These are phyloP conservation scores for Emys orbicularis DNA, from an alignment of 2,797 vertebrate genomes.

Conservation along the genomic window DNA sequence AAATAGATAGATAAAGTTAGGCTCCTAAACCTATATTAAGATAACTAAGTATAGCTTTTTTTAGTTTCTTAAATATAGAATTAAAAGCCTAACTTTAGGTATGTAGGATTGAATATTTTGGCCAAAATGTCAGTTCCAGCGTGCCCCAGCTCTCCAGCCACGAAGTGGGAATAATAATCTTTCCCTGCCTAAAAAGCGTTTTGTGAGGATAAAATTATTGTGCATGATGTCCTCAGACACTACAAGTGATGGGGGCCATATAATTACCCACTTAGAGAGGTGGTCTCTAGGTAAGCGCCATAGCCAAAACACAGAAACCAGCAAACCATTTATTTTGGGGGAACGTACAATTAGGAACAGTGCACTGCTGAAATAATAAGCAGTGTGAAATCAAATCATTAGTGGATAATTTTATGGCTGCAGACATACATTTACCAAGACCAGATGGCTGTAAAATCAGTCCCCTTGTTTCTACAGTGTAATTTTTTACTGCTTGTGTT, in stretches of 20 bases:
- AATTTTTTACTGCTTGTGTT: background rate
- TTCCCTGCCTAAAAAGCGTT: background rate
- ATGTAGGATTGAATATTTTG: background rate
- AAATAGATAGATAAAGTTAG: background rate
- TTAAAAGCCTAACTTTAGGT: background rate
- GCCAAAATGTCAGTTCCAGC: background rate
- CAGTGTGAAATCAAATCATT: conserved; percentile 43
- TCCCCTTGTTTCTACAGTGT: background rate
- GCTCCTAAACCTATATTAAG: background rate
- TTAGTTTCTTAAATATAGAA: background rate
- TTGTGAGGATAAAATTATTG: background rate
- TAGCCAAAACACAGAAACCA: conserved; percentile 11
- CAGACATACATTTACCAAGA: conserved; percentile 24
- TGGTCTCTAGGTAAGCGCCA: background rate
- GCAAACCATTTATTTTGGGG: background rate
- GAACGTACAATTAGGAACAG: conserved; percentile 40
- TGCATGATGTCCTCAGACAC: background rate
- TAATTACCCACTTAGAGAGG: background rate
- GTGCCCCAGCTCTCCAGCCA: background rate
- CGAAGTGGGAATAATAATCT: background rate
- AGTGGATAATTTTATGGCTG: conserved; percentile 5
- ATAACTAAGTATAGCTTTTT: background rate
- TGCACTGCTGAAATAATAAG: background rate
- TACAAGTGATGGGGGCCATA: background rate
- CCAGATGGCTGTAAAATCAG: conserved; percentile 13